A percentile compares a stretch with the other conserved stretches of the same genome.
Conservation (phyloP, 2,113 vertebrate species). For the Chelonoidis abingdonii region DNA sequence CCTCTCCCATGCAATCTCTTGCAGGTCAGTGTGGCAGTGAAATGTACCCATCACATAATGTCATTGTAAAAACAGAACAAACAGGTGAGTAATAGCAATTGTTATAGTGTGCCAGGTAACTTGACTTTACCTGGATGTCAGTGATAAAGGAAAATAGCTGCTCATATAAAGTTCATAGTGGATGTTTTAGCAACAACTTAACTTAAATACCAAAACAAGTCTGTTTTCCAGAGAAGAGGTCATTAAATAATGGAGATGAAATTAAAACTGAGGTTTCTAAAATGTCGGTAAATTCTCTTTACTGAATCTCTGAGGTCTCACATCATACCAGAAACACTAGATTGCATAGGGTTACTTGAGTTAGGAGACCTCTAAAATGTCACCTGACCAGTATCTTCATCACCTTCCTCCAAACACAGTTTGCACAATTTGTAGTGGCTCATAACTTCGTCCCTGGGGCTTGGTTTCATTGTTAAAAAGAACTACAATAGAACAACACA, state of each 20-base stretch:
- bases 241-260: not conserved
- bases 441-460: not conserved
- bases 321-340: not conserved
- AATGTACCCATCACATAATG: constrained; percentile 83
- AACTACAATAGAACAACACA: not conserved
- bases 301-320: not conserved
- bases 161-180: not conserved
- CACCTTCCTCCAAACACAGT: not conserved
- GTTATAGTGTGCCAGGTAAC: not conserved
- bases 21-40: constrained; percentile 85
- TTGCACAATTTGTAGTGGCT: not conserved
- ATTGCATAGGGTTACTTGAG: not conserved
- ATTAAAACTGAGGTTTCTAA: not conserved
- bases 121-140: not conserved
- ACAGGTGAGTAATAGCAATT: constrained; percentile 70
- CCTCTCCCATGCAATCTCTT: constrained; percentile 50
- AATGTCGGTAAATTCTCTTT: not conserved
- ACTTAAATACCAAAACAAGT: not conserved
- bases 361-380: not conserved
- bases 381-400: not conserved
- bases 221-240: not conserved
- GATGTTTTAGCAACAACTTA: not conserved
- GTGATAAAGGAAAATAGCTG: not conserved
- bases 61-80: constrained; percentile 87
- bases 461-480: not conserved